Conservation (phyloP, 2,888 invertebrate genomes). For the Cheilosia grossa region DNA sequence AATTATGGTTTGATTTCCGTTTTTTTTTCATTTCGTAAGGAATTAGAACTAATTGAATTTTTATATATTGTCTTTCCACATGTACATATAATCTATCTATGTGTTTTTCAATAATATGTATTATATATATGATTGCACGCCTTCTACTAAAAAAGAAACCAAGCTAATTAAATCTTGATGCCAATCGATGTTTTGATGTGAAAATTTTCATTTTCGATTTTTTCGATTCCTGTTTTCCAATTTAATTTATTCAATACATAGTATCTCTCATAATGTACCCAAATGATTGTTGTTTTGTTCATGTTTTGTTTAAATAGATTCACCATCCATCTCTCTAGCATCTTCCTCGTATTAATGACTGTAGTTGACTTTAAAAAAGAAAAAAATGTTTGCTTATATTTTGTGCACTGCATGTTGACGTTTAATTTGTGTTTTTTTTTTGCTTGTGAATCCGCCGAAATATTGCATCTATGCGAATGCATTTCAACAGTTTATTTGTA, state of each 20-base stretch:
- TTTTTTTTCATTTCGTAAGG: slow-evolving; percentile 17
- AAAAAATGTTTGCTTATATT: background rate
- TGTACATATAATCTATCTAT: slow-evolving; percentile 59
- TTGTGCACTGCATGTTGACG: slow-evolving; percentile 1
- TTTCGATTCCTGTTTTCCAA: slow-evolving; percentile 21
- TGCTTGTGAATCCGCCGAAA: no score
- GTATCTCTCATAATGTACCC: background rate
- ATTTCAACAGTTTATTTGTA: no score
- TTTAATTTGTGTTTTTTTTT: background rate
- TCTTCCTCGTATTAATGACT: background rate
- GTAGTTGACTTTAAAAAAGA: no score
- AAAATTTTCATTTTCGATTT: slow-evolving; percentile 30
- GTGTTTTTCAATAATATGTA: slow-evolving; percentile 51
- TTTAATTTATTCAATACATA: slow-evolving; percentile 2
- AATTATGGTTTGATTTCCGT: background rate
- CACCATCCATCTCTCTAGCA: background rate
- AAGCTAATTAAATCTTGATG: slow-evolving; percentile 64
- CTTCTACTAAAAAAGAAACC: slow-evolving; percentile 41
- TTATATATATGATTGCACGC: slow-evolving; percentile 58
- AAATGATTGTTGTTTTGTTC: background rate
- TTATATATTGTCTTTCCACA: slow-evolving; percentile 40
- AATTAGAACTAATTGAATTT: slow-evolving; percentile 54
- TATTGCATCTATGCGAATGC: no score
- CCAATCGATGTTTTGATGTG: slow-evolving; percentile 72
- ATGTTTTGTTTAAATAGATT: slow-evolving; percentile 1